Evolutionary conservation across 2,113 vertebrate species (phyloP).

Genomic region (Varanus salvator): DNA sequence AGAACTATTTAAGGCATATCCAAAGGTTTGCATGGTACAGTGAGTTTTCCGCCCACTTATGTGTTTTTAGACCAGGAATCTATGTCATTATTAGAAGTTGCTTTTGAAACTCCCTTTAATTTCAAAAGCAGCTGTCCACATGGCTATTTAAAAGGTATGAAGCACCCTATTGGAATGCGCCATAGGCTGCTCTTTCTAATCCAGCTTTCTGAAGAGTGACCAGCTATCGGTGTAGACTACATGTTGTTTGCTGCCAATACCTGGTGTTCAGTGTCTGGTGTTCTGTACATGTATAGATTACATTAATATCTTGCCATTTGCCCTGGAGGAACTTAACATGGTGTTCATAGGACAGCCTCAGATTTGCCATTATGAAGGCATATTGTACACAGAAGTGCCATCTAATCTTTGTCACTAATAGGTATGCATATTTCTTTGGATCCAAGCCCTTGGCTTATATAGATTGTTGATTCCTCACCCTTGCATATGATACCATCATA

Average conservation of each 20-base stretch:
- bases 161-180: background rate
- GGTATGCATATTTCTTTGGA: no score
- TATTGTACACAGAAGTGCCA: no score
- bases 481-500: background rate
- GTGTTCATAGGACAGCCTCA: background rate
- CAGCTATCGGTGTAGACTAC: background rate
- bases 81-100: background rate
- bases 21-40: background rate
- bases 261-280: background rate
- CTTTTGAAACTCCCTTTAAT: no score
- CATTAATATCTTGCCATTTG: background rate
- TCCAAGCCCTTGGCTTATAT: background rate
- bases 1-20: background rate
- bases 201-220: background rate
- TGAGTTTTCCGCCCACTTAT: no score
- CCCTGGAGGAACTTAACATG: background rate
- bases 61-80: background rate
- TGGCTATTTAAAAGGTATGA: background rate
- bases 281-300: no score
- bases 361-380: no score
- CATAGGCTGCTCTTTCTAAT: background rate
- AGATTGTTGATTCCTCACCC: background rate
- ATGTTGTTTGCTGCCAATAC: background rate
- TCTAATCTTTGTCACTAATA: background rate
- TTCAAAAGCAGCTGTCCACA: background rate